These are phyloP conservation scores for Cephus spinipes DNA, from an alignment of 2,888 invertebrate genomes.

Conservation along the genomic window DNA sequence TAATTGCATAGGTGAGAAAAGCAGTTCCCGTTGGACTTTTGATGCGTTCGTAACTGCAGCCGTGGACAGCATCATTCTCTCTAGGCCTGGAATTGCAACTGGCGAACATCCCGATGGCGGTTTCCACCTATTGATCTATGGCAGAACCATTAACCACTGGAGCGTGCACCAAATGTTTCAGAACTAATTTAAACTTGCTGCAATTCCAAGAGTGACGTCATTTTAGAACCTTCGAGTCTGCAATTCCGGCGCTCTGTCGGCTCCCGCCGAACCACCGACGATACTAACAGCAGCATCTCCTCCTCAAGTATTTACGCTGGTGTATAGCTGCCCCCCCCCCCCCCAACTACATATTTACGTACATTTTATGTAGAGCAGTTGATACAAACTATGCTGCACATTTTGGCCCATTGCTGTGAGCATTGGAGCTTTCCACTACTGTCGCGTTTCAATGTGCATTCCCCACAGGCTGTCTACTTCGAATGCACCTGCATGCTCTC, in stretches of 20 bases:
- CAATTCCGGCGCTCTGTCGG: background rate
- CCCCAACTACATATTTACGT: background rate
- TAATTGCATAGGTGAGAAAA: too few species aligned
- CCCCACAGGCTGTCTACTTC: background rate
- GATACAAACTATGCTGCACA: background rate
- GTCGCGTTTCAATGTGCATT: too few species aligned
- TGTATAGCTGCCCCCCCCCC: too few species aligned
- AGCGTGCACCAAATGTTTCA: slow-evolving; percentile 57
- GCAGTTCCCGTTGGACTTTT: background rate
- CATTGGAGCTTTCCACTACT: background rate
- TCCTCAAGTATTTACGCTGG: background rate
- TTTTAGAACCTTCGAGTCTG: slow-evolving; percentile 37
- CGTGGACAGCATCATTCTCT: background rate
- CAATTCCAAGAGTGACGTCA: slow-evolving; percentile 39
- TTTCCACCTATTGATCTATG: slow-evolving; percentile 40
- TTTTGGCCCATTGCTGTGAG: background rate
- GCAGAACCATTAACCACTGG: slow-evolving; percentile 44
- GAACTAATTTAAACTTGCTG: slow-evolving; percentile 62
- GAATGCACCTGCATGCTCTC: background rate
- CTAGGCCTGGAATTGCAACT: background rate
- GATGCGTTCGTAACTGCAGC: background rate
- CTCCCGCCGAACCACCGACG: background rate
- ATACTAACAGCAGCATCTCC: background rate
- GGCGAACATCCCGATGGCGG: background rate
- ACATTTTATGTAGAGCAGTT: background rate